Conservation (phyloP, 2,888 invertebrate genomes). For the Agrochola litura region DNA sequence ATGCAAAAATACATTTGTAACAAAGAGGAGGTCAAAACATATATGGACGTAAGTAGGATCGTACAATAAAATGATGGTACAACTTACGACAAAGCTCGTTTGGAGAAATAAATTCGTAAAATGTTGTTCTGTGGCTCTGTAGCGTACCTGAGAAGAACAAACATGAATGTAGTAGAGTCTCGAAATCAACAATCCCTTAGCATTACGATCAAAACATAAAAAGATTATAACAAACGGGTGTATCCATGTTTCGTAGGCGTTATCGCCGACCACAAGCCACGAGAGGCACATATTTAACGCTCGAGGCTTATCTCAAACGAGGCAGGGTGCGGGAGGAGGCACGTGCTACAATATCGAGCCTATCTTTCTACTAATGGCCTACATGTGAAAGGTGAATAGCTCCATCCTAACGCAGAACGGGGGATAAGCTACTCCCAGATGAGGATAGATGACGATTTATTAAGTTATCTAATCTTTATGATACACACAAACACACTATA, state of each 20-base stretch:
- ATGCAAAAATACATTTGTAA: not conserved
- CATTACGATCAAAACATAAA: constrained; percentile 69
- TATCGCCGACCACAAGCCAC: constrained; percentile 78
- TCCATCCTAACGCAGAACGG: constrained; percentile 79
- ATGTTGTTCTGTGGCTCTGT: constrained; percentile 21
- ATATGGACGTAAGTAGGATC: constrained; percentile 21
- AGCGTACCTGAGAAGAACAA: constrained; percentile 70
- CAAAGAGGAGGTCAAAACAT: constrained; percentile 23
- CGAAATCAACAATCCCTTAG: constrained; percentile 56
- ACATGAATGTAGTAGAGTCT: constrained; percentile 50
- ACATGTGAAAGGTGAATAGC: constrained; percentile 88
- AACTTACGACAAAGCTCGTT: constrained; percentile 49
- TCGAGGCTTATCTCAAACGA: constrained; percentile 83
- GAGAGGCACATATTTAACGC: constrained; percentile 85
- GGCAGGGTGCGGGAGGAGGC: constrained; percentile 73
- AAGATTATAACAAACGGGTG: constrained; percentile 69
- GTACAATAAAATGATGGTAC: constrained; percentile 43
- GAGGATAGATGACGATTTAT: constrained; percentile 79
- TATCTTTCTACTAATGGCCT: constrained; percentile 88
- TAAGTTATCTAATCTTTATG: constrained; percentile 72
- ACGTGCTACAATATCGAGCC: constrained; percentile 84
- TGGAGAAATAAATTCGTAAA: constrained; percentile 27
- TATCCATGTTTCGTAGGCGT: constrained; percentile 74
- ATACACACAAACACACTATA: constrained; percentile 50
- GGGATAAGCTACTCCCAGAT: constrained; percentile 77